Evolutionary conservation across 2,888 invertebrate species (phyloP).

Genomic region (Drosophila kambysellisi): DNA sequence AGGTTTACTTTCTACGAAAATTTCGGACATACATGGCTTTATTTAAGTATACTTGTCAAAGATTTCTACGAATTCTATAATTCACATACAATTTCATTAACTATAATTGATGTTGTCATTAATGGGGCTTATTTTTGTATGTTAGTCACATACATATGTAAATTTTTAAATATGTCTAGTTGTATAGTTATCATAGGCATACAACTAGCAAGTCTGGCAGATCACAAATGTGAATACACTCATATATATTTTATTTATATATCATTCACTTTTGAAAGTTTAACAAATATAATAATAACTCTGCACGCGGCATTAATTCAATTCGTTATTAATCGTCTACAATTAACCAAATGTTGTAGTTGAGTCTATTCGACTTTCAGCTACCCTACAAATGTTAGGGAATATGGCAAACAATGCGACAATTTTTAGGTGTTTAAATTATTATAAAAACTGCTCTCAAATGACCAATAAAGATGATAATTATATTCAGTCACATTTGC

Average conservation of each 20-base stretch:
- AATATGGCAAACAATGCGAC: background rate
- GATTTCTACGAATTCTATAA: conserved; percentile 1
- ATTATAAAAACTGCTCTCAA: background rate
- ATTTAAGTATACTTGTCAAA: background rate
- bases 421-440: background rate
- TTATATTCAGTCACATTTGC: background rate
- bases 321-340: conserved; percentile 34
- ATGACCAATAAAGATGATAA: background rate
- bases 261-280: background rate
- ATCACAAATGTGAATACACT: background rate
- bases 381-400: conserved; percentile 1
- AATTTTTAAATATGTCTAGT: background rate
- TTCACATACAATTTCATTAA: background rate
- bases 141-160: background rate
- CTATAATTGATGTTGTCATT: conserved; percentile 3
- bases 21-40: background rate
- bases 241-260: background rate
- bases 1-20: conserved; percentile 6
- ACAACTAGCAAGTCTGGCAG: background rate
- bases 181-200: background rate
- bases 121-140: background rate
- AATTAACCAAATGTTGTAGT: conserved; percentile 11
- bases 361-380: background rate
- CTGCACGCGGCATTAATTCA: conserved; percentile 35
- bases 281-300: conserved; percentile 16